These are phyloP conservation scores for Machimus atricapillus DNA, from an alignment of 2,888 invertebrate genomes.

Conservation along the genomic window DNA sequence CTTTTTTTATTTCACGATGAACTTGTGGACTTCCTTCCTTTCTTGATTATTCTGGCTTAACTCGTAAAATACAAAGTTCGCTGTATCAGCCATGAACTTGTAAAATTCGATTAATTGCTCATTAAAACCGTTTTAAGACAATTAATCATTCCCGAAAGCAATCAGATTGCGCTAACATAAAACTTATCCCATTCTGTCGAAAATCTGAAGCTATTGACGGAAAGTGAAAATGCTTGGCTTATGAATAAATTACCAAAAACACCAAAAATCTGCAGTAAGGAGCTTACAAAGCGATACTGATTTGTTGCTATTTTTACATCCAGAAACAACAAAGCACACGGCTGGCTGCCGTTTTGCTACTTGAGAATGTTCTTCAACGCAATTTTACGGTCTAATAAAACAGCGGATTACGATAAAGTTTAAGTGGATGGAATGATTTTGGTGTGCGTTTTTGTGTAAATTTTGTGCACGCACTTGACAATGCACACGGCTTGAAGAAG, in stretches of 20 bases:
- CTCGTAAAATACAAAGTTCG: neutral
- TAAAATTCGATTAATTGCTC: neutral
- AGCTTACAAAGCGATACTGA: neutral
- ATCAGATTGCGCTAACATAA: neutral
- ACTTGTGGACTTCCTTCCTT: neutral
- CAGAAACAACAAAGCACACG: neutral
- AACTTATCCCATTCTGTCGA: neutral
- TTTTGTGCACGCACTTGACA: neutral
- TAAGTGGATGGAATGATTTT: neutral
- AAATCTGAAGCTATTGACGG: neutral
- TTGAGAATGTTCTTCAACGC: conserved; percentile 3
- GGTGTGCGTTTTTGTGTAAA: neutral
- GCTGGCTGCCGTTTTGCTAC: neutral
- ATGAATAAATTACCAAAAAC: neutral
- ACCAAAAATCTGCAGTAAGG: neutral
- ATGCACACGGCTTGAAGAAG: neutral
- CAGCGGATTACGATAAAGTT: neutral
- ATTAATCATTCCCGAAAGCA: neutral
- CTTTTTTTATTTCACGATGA: neutral
- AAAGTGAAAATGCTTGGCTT: neutral
- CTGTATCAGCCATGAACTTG: neutral
- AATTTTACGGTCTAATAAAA: conserved; percentile 19
- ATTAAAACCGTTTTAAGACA: neutral
- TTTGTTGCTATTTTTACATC: conserved; percentile 24
- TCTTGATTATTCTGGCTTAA: neutral